Conservation (phyloP, 37 sponge, comb jelly and placozoan species). For the Geodia barretti region DNA sequence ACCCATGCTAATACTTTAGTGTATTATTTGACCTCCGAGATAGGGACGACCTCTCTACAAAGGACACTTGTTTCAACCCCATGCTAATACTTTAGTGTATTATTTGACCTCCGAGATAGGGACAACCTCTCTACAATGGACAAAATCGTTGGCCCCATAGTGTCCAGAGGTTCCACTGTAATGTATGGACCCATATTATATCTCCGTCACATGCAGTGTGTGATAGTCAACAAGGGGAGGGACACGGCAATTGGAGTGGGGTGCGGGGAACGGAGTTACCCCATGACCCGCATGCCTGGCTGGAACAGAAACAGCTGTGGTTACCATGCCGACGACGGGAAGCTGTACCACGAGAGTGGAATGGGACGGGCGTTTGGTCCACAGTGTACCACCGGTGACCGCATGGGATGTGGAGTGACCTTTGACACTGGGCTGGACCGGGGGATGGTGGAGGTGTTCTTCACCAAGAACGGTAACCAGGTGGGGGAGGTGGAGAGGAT, state of each 20-base stretch:
- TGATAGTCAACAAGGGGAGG: constrained; percentile 50
- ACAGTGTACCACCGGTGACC: constrained; percentile 25
- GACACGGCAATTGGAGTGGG: constrained; percentile 50
- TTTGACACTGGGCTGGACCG: not conserved
- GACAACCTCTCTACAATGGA: no score
- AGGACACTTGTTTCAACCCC: no score
- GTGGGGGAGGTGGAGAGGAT: constrained; percentile 19
- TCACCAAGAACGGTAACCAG: constrained; percentile 30
- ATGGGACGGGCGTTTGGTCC: constrained; percentile 11
- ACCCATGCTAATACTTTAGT: no score
- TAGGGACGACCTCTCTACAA: no score
- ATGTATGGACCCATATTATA: not conserved
- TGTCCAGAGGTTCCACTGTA: no score
- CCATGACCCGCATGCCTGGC: constrained; percentile 30
- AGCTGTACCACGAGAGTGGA: constrained; percentile 31
- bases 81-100: no score
- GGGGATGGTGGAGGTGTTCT: constrained; percentile 10
- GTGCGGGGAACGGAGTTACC: constrained; percentile 3
- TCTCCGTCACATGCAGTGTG: no score
- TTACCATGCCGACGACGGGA: constrained; percentile 50
- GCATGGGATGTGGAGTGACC: constrained; percentile 39
- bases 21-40: no score
- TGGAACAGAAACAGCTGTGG: constrained; percentile 36
- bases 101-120: no score
- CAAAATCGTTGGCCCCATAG: no score